Evolutionary conservation across 2,113 vertebrate species (phyloP).

Genomic region (Mola mola): DNA sequence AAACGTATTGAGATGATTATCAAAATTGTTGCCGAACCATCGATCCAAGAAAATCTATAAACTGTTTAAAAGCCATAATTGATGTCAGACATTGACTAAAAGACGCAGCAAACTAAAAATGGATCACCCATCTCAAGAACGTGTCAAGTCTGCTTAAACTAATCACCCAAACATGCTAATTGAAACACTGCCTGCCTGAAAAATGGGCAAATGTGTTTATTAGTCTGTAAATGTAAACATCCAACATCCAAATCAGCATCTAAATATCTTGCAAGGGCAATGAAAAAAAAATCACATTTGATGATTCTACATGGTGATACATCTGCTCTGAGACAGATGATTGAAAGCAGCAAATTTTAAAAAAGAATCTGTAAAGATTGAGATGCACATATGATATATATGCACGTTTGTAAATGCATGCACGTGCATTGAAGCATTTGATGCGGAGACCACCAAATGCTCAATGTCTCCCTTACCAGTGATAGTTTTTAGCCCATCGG

Average conservation of each 20-base stretch:
- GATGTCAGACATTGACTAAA: no score
- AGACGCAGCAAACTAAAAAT: not conserved
- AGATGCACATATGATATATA: slow-evolving; percentile 1
- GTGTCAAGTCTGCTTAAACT: not conserved
- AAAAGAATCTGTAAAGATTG: slow-evolving; percentile 14
- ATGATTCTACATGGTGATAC: slow-evolving; percentile 22
- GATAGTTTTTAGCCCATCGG: not conserved
- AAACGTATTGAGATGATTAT: not conserved
- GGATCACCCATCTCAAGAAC: not conserved
- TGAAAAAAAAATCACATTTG: slow-evolving; percentile 11
- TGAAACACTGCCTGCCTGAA: not conserved
- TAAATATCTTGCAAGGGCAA: slow-evolving; percentile 5
- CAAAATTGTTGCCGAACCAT: not conserved
- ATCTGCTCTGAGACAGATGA: slow-evolving; percentile 16
- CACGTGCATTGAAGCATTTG: not conserved
- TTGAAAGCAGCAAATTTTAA: slow-evolving; percentile 24
- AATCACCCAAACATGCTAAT: not conserved
- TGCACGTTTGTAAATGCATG: not conserved
- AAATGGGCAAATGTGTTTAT: slow-evolving; percentile 13
- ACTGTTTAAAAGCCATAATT: not conserved
- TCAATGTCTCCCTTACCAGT: not conserved
- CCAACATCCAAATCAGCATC: slow-evolving; percentile 24
- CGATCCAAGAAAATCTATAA: not conserved
- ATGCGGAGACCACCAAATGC: not conserved
- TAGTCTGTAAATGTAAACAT: slow-evolving; percentile 14